A percentile compares a stretch with the other conserved stretches of the same genome.
Conservation (phyloP, 2,113 vertebrate genomes). For the Silurus glanis region DNA sequence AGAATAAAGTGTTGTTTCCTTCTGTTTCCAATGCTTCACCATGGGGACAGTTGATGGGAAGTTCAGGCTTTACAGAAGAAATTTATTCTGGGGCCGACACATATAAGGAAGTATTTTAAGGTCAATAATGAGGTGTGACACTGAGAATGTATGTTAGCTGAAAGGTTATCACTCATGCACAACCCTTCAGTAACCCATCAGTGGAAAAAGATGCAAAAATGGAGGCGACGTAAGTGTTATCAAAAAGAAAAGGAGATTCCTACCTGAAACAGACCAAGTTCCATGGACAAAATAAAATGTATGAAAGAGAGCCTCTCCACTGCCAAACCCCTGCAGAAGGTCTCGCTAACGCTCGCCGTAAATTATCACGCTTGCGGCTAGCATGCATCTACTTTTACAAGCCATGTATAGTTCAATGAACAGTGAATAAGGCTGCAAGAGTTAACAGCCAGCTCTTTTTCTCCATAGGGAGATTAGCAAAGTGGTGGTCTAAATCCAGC, state of each 20-base stretch:
- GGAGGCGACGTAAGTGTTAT: neutral
- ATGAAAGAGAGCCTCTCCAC: constrained; percentile 21
- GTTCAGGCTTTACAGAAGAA: constrained; percentile 8
- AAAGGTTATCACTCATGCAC: constrained; percentile 12
- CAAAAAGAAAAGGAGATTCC: constrained; percentile 6
- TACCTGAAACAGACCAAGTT: constrained; percentile 25
- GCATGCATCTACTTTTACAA: constrained; percentile 23
- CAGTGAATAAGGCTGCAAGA: constrained; percentile 1
- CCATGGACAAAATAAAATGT: neutral
- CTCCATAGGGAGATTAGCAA: constrained; percentile 33
- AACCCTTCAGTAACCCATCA: constrained; percentile 9
- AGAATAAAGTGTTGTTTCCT: constrained; percentile 12
- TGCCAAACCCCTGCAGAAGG: constrained; percentile 34
- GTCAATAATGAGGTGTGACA: constrained; percentile 43
- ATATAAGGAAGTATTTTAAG: constrained; percentile 32
- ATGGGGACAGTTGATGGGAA: constrained; percentile 17
- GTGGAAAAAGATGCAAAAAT: constrained; percentile 4
- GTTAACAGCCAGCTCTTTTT: constrained; percentile 22
- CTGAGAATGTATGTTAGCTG: constrained; percentile 9
- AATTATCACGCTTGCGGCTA: constrained; percentile 40
- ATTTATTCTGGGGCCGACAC: constrained; percentile 1
- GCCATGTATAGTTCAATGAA: constrained; percentile 1
- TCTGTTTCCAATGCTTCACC: constrained; percentile 1
- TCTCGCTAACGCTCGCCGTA: constrained; percentile 36
- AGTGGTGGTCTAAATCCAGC: constrained; percentile 24